phyloP scores from a whole-genome alignment of 1,140 invertebrate genomes.

The Philotrypesis tridentata region DNA sequence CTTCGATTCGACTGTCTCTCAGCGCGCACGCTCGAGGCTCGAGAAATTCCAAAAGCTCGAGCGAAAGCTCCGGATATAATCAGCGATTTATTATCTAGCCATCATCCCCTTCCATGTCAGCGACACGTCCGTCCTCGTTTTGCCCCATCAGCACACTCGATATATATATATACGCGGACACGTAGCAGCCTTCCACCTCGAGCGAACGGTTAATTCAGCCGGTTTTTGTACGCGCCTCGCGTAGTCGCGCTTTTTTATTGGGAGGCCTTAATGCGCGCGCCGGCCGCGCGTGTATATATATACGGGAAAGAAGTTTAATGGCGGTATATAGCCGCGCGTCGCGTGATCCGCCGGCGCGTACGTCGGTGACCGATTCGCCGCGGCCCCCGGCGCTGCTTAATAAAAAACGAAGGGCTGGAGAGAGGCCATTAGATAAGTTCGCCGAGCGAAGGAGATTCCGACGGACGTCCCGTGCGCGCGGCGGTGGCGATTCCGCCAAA shows the following conservation, averaged over 20 bases:
- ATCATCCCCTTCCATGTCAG: no score
- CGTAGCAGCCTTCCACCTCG: not conserved
- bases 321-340: not conserved
- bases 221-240: not conserved
- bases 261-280: not conserved
- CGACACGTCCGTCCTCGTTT: no score
- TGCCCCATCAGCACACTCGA: not conserved
- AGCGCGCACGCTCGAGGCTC: no score
- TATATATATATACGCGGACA: not conserved
- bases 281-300: no score
- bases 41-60: no score
- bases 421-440: not conserved
- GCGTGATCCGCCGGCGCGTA: constrained; percentile 2
- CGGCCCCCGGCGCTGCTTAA: not conserved
- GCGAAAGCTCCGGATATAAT: no score
- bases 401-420: constrained; percentile 12
- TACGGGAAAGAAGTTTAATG: constrained; percentile 26
- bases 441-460: not conserved
- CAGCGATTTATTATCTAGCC: no score
- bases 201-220: not conserved
- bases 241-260: constrained; percentile 34
- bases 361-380: constrained; percentile 21
- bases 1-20: not conserved
- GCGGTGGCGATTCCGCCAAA: not conserved
- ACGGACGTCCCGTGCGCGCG: no score